phyloP scores from a whole-genome alignment of 2,113 vertebrate genomes.

The Leptodactylus fuscus region DNA sequence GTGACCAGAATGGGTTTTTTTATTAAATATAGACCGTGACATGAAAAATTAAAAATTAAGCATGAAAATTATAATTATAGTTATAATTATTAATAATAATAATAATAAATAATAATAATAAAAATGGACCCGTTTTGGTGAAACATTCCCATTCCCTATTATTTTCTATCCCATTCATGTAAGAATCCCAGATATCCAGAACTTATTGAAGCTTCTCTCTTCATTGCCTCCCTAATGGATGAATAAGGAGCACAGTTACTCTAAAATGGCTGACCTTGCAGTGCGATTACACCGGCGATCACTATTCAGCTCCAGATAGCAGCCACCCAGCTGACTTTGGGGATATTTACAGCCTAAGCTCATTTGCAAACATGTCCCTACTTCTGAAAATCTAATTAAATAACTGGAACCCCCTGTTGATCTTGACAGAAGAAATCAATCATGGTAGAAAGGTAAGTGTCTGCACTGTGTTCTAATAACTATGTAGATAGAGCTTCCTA shows the following conservation, averaged over 20 bases:
- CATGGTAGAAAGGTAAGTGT: slow-evolving; percentile 49
- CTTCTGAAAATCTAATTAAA: slow-evolving; percentile 56
- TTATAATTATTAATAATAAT: no score
- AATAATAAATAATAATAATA: no score
- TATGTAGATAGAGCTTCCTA: not conserved
- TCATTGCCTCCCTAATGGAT: not conserved
- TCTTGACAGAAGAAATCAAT: slow-evolving; percentile 59
- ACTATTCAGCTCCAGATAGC: slow-evolving; percentile 17
- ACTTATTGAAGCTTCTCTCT: not conserved
- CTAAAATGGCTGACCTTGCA: slow-evolving; percentile 47
- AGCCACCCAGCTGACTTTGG: slow-evolving; percentile 43
- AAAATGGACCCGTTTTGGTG: no score
- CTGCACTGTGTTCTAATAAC: slow-evolving; percentile 43
- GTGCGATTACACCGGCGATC: slow-evolving; percentile 8
- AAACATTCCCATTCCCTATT: not conserved
- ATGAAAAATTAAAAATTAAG: no score
- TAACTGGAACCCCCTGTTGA: slow-evolving; percentile 54
- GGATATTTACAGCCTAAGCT: slow-evolving; percentile 45
- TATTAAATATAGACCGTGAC: no score
- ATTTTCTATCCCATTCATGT: not conserved
- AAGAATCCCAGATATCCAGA: not conserved
- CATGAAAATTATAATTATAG: no score
- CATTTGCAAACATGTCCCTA: slow-evolving; percentile 57
- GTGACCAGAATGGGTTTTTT: no score
- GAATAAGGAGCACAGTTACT: not conserved